phyloP scores from a whole-genome alignment of 2,888 invertebrate species.

The Brenthis hecate region DNA sequence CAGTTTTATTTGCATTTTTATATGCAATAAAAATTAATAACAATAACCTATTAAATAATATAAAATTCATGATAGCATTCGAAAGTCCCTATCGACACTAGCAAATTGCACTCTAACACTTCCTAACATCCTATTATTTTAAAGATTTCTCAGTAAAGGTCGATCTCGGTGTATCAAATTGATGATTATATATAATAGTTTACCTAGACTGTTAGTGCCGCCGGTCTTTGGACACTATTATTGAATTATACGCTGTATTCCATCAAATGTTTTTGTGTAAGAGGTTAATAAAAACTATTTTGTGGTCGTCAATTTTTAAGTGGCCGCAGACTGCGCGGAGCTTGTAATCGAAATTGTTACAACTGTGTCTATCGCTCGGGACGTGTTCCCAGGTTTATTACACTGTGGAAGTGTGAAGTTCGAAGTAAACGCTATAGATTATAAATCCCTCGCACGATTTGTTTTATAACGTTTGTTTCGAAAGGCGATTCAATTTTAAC shows the following conservation, averaged over 20 bases:
- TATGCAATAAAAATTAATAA: conserved; percentile 21
- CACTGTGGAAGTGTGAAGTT: conserved; percentile 46
- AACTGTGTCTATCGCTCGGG: conserved; percentile 45
- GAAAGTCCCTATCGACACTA: conserved; percentile 52
- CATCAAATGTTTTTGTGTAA: conserved; percentile 63
- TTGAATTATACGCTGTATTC: conserved; percentile 73
- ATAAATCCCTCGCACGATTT: conserved; percentile 64
- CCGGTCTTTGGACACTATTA: conserved; percentile 75
- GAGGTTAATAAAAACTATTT: conserved; percentile 60
- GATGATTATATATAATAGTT: conserved; percentile 70
- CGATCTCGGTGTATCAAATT: conserved; percentile 69
- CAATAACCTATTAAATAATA: conserved; percentile 28
- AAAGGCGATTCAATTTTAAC: conserved; percentile 71
- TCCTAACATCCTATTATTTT: conserved; percentile 46
- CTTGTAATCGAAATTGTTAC: conserved; percentile 41
- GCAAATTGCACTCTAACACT: conserved; percentile 49
- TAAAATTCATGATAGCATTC: conserved; percentile 39
- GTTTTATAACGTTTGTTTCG: conserved; percentile 66
- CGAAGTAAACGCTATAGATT: conserved; percentile 46
- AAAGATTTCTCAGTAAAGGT: conserved; percentile 60
- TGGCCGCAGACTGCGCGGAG: conserved; percentile 53
- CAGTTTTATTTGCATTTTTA: conserved; percentile 26
- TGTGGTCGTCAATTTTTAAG: conserved; percentile 61
- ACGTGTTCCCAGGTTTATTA: conserved; percentile 46
- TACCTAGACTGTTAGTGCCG: conserved; percentile 68